Evolutionary conservation across 2,113 vertebrate species (phyloP).

Genomic region (Prolemur simus): DNA sequence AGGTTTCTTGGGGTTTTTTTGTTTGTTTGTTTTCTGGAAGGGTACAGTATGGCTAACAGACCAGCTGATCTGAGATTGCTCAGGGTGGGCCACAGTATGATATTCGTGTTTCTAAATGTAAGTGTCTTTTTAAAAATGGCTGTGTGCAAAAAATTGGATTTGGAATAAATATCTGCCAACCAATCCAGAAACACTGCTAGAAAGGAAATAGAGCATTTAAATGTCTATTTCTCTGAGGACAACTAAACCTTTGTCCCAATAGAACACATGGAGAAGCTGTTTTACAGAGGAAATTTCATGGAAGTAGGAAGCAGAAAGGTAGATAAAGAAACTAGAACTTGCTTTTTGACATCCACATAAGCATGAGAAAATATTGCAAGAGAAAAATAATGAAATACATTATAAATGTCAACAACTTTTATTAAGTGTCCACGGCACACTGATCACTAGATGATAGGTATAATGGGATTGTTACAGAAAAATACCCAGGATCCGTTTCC

Average conservation of each 20-base stretch:
- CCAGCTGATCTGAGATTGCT: not conserved
- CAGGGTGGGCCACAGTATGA: conserved; percentile 52
- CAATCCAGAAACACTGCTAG: not conserved
- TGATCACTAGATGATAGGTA: not conserved
- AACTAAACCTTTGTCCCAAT: conserved; percentile 72
- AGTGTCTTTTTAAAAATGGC: conserved; percentile 66
- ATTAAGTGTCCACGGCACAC: not conserved
- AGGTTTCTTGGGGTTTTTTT: conserved; percentile 52
- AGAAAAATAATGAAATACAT: not conserved
- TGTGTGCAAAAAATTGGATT: conserved; percentile 49
- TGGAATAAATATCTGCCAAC: conserved; percentile 57
- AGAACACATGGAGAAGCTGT: conserved; percentile 60
- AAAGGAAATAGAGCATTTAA: conserved; percentile 71
- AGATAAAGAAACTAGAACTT: conserved; percentile 8
- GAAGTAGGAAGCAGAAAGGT: conserved; percentile 65
- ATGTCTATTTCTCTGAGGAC: conserved; percentile 76
- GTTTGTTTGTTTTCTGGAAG: not conserved
- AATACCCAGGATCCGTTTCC: not conserved
- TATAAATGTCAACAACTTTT: not conserved
- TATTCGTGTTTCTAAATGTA: conserved; percentile 70
- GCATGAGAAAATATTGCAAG: not conserved
- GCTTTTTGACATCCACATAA: not conserved
- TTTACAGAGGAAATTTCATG: conserved; percentile 39
- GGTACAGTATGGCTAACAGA: not conserved
- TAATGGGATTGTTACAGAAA: not conserved